Evolutionary conservation across 2,888 invertebrate species (phyloP).

Genomic region (Drosophila pegasa): DNA sequence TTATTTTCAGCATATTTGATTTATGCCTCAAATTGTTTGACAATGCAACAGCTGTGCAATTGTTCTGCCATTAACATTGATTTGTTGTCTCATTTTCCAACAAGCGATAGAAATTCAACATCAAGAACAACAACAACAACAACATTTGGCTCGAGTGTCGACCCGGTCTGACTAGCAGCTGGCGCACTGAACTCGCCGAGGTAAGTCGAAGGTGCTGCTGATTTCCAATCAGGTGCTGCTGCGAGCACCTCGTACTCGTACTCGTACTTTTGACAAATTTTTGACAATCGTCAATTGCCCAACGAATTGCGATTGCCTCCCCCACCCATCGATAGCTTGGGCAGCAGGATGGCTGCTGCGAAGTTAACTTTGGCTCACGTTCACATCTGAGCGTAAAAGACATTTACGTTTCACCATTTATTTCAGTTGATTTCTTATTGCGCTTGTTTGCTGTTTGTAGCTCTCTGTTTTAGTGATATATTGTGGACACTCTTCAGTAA

Average conservation of each 20-base stretch:
- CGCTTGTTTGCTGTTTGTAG: conserved; percentile 11
- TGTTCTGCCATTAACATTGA: conserved; percentile 72
- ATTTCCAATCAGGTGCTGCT: conserved; percentile 25
- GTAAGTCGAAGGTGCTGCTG: conserved; percentile 54
- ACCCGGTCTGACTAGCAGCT: conserved; percentile 34
- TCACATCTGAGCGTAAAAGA: conserved; percentile 48
- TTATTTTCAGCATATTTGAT: conserved; percentile 45
- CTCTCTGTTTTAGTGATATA: conserved; percentile 5
- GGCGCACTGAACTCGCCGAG: conserved; percentile 42
- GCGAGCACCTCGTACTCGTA: conserved; percentile 61
- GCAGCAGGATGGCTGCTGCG: conserved; percentile 46
- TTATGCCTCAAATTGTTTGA: conserved; percentile 47
- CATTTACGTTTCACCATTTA: conserved; percentile 60
- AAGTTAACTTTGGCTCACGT: conserved; percentile 70
- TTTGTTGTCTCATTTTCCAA: conserved; percentile 64
- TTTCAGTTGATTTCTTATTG: conserved; percentile 48
- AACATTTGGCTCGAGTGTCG: conserved; percentile 42
- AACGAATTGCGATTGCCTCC: conserved; percentile 43
- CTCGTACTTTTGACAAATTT: conserved; percentile 74
- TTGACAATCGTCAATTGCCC: conserved; percentile 74
- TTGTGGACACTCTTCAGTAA: conserved; percentile 21
- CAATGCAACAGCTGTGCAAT: conserved; percentile 63
- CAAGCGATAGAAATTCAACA: conserved; percentile 9
- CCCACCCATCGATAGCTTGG: background rate
- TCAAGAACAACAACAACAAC: conserved; percentile 17